A percentile compares a stretch with the other conserved stretches of the same genome.
Conservation (phyloP, 2,888 invertebrate species). For the Andricus quercusramuli region DNA sequence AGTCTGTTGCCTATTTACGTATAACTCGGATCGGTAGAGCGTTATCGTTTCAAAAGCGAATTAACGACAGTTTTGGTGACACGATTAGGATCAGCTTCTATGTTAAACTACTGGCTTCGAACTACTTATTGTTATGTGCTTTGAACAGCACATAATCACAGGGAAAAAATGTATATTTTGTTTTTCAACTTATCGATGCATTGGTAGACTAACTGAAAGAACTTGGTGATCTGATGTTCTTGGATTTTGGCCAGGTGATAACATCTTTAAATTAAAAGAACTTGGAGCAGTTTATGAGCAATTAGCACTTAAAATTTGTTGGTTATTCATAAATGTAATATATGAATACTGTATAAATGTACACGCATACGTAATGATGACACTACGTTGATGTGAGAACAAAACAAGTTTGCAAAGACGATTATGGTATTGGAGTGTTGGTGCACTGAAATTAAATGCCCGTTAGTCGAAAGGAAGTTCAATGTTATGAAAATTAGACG, state of each 20-base stretch:
- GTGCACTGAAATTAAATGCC: conserved; percentile 62
- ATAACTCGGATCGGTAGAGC: conserved; percentile 47
- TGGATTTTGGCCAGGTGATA: too few relatives aligned
- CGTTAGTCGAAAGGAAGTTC: conserved; percentile 77
- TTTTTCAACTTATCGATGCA: too few relatives aligned
- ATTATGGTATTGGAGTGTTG: not conserved
- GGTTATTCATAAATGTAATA: too few relatives aligned
- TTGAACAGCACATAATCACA: not conserved
- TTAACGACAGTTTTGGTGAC: conserved; percentile 64
- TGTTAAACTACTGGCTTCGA: conserved; percentile 63
- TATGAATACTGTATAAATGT: too few relatives aligned
- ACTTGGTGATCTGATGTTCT: too few relatives aligned
- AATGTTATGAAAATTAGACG: conserved; percentile 75
- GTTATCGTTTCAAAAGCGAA: conserved; percentile 58
- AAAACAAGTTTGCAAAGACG: not conserved
- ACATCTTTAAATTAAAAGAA: too few relatives aligned
- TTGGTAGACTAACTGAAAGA: too few relatives aligned
- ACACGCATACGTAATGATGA: not conserved
- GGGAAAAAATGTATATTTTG: too few relatives aligned
- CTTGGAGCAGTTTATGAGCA: too few relatives aligned
- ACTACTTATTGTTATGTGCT: conserved; percentile 57
- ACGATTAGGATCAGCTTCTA: conserved; percentile 59
- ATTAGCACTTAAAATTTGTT: too few relatives aligned
- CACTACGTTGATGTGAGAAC: not conserved
- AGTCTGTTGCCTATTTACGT: conserved; percentile 55